Evolutionary conservation across 1,140 invertebrate species (phyloP), one percentile per base, ranked within the genome.

Genomic region (Portunus trituberculatus): DNA sequence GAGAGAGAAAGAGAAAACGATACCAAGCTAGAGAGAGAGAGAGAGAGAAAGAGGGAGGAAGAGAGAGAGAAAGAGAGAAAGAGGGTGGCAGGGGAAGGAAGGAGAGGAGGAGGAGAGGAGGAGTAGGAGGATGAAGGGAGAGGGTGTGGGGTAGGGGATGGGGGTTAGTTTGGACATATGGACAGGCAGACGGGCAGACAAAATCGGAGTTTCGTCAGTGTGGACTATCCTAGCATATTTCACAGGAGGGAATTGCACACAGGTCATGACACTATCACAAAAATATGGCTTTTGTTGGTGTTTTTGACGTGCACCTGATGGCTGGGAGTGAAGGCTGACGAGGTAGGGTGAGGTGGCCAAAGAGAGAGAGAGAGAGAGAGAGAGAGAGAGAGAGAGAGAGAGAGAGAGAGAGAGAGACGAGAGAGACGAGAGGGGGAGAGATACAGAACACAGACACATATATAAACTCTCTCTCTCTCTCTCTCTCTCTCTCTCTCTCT

Each of bases 251-350:
- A 76, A 76, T 76, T 76, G 67, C 67, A 76, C 6, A 2, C 67
- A 76, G 67, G 67, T 76, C 67, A 76, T 76, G 67, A 76, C 67
- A 76, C 67, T 76, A 25, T 76, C 67, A 7, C 67, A 76, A 76
- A 76, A 76, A 76, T 76, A 76, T 76, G 67, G 67, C 67, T 76
- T 76, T 76, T 76, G 67, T 76, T 76, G 67, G 67, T 76, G 67
- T 76, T 76, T 76, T 76, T 76, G 67, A 76, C 67, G 67, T 7
- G 4, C 12, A 7, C 20, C 25, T 76, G 67, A 76, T 76, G 67
- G 67, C 67, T n/a, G 67, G 25, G 67, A 76, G 20, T 76, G 67
- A 76, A 76, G 67, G 67, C 25, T 76, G 67, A 76, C 67, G 67
- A 76, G 67, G 67, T 7, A n/a, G 67, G 6, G 67, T 7, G 16